phyloP scores from a whole-genome alignment of 1,140 invertebrate species.

The Calephelis virginiensis region DNA sequence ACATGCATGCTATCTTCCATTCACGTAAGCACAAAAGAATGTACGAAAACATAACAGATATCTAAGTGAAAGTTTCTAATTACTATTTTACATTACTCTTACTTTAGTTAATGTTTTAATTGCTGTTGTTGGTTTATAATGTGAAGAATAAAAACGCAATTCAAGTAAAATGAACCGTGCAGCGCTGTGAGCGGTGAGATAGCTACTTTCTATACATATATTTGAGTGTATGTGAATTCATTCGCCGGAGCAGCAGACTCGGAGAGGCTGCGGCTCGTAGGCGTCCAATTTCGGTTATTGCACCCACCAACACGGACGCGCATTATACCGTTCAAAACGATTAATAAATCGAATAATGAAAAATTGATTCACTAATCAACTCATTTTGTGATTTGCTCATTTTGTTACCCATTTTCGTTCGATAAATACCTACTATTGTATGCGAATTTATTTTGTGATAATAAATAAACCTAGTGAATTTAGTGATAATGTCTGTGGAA shows the following conservation, averaged over 20 bases:
- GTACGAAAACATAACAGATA: conserved; percentile 9
- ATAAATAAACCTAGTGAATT: conserved; percentile 8
- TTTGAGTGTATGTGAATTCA: conserved; percentile 42
- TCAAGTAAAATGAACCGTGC: conserved; percentile 11
- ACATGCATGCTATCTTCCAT: not conserved
- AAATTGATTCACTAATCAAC: conserved; percentile 49
- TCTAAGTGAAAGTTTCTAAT: conserved; percentile 13
- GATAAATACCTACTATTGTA: conserved; percentile 2
- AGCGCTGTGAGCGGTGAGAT: conserved; percentile 18
- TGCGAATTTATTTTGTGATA: conserved; percentile 47
- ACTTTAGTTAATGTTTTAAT: conserved; percentile 17
- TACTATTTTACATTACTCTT: conserved; percentile 17
- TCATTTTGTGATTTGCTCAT: conserved; percentile 21
- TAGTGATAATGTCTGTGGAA: conserved; percentile 72
- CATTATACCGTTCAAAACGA: conserved; percentile 40
- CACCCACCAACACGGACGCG: conserved; percentile 50
- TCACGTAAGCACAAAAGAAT: not conserved
- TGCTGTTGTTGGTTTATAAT: conserved; percentile 11
- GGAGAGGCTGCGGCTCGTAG: conserved; percentile 44
- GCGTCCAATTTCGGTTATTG: conserved; percentile 60
- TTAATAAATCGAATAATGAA: conserved; percentile 50
- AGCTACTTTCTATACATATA: conserved; percentile 51
- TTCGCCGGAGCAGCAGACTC: conserved; percentile 37
- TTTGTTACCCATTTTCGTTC: conserved; percentile 14
- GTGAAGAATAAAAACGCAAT: conserved; percentile 14